Conservation (phyloP, 2,888 invertebrate species). For the Cephus spinipes region DNA sequence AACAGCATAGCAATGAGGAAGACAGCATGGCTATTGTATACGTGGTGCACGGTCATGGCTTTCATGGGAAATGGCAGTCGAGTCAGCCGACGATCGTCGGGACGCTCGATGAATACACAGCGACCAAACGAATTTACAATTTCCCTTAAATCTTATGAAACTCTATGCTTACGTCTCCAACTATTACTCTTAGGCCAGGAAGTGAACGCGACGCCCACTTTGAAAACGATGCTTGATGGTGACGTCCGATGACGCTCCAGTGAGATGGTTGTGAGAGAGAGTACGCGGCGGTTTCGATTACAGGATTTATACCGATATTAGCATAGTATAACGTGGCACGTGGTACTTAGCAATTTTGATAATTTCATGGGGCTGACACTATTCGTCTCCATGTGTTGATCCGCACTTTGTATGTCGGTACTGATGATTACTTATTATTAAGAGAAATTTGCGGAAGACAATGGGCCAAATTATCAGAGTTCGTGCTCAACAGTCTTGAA, state of each 20-base stretch:
- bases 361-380: constrained; percentile 21
- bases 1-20: constrained; percentile 46
- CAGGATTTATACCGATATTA: background rate
- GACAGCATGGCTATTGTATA: constrained; percentile 8
- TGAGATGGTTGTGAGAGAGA: background rate
- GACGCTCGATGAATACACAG: constrained; percentile 21
- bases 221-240: background rate
- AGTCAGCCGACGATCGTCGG: constrained; percentile 6
- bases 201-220: background rate
- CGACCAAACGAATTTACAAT: constrained; percentile 19
- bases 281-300: background rate
- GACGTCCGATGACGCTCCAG: background rate
- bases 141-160: constrained; percentile 10
- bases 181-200: background rate
- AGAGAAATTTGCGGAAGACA: constrained; percentile 5
- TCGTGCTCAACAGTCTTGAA: background rate
- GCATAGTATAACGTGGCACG: background rate
- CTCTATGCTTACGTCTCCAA: background rate
- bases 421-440: background rate
- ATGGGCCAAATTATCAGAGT: background rate
- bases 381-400: constrained; percentile 2
- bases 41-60: constrained; percentile 11
- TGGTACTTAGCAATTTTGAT: constrained; percentile 29
- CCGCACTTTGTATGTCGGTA: background rate
- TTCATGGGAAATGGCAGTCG: constrained; percentile 25